A percentile compares a stretch with the other conserved stretches of the same genome.
phyloP scores from a whole-genome alignment of 2,113 vertebrate genomes.

The Helogale parvula region DNA sequence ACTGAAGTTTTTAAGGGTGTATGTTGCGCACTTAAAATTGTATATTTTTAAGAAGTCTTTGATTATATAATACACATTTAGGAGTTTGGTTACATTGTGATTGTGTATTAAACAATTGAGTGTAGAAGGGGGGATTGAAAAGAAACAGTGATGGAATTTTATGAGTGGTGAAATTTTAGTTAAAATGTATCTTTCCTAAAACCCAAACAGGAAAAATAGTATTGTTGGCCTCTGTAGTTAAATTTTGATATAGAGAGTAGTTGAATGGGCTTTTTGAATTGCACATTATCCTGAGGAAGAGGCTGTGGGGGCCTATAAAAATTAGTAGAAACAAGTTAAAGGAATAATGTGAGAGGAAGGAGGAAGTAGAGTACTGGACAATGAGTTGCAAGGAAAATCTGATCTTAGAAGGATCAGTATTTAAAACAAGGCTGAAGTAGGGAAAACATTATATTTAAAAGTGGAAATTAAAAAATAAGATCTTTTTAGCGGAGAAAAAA shows the following conservation, averaged over 20 bases:
- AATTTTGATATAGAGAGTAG: neutral
- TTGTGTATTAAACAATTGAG: neutral
- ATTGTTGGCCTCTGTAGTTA: constrained; percentile 26
- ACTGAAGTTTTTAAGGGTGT: neutral
- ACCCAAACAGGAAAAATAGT: constrained; percentile 39
- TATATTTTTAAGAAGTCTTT: constrained; percentile 47
- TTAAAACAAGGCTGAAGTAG: constrained; percentile 30
- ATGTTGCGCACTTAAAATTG: constrained; percentile 30
- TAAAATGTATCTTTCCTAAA: neutral
- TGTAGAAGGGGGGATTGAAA: neutral
- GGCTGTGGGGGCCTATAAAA: constrained; percentile 51
- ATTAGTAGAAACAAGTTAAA: constrained; percentile 56
- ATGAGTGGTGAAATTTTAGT: constrained; percentile 50
- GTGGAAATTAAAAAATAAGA: constrained; percentile 41
- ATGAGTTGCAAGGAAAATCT: constrained; percentile 48
- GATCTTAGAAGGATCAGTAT: constrained; percentile 38
- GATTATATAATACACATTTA: constrained; percentile 31
- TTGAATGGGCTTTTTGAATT: constrained; percentile 28
- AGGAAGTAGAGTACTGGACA: neutral
- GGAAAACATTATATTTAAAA: constrained; percentile 49
- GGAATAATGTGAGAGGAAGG: constrained; percentile 24
- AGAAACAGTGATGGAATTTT: constrained; percentile 42
- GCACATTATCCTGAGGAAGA: constrained; percentile 25
- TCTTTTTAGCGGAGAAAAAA: constrained; percentile 20
- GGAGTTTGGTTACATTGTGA: constrained; percentile 39